A percentile compares a stretch with the other conserved stretches of the same genome.
These are phyloP conservation scores for Panulirus ornatus DNA, from an alignment of 1,140 invertebrate species.

Conservation along the genomic window DNA sequence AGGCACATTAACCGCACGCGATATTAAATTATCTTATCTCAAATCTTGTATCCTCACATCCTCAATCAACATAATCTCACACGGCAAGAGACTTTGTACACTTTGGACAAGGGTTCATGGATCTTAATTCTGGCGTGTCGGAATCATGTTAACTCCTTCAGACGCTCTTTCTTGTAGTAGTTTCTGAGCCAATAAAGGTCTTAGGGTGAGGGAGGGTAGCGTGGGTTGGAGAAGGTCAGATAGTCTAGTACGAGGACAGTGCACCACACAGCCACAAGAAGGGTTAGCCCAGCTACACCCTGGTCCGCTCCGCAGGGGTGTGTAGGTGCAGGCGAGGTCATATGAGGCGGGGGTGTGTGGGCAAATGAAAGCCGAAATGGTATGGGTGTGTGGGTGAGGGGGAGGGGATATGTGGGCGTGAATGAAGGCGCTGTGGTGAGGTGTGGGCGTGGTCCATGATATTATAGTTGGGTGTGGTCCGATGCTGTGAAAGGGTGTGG, in stretches of 20 bases:
- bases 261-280: not conserved
- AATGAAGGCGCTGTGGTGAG: not conserved
- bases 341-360: not conserved
- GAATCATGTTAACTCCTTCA: not conserved
- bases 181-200: not conserved
- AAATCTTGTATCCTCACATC: no score
- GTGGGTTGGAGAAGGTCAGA: not conserved
- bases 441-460: not conserved
- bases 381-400: not conserved
- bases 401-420: not conserved
- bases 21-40: no score
- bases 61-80: no score
- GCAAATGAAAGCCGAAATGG: not conserved
- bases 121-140: not conserved
- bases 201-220: not conserved
- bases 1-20: no score
- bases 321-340: not conserved
- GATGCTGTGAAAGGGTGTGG: not conserved
- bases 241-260: not conserved
- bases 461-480: no score
- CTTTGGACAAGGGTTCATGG: not conserved
- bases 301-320: no score
- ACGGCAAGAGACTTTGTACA: no score
- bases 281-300: no score
- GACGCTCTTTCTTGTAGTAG: not conserved